Conservation (phyloP, 2,797 vertebrate genomes). For the Mormyrus hasselquistii region DNA sequence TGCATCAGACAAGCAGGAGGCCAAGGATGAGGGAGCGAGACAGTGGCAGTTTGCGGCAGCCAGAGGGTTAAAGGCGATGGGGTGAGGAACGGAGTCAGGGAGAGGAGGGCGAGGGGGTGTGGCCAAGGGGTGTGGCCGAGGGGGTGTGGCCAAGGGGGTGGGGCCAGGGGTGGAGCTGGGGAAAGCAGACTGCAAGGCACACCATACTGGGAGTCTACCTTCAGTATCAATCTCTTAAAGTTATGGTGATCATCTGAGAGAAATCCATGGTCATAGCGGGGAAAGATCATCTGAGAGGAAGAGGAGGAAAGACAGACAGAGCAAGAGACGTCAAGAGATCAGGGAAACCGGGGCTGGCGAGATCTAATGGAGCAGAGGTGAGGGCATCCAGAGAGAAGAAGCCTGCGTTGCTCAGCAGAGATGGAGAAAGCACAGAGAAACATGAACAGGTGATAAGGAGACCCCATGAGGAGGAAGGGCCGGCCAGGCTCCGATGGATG, state of each 20-base stretch:
- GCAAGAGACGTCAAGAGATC: constrained; percentile 7
- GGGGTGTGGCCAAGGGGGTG: not conserved
- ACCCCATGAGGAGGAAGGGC: not conserved
- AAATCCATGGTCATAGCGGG: constrained; percentile 74
- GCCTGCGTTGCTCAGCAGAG: not conserved
- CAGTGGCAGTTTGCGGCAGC: not conserved
- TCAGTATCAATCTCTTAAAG: constrained; percentile 74
- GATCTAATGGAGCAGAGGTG: not conserved
- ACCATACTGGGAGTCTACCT: constrained; percentile 65
- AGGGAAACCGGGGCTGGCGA: not conserved
- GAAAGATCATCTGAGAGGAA: constrained; percentile 77
- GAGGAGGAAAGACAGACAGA: constrained; percentile 36
- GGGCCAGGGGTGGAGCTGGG: not conserved
- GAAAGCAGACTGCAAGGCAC: not conserved
- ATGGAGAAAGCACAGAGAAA: constrained; percentile 6
- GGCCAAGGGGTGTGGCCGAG: not conserved
- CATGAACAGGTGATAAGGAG: not conserved
- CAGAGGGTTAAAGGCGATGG: constrained; percentile 15
- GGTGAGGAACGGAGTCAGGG: constrained; percentile 13
- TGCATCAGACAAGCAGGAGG: not conserved
- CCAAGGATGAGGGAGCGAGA: constrained; percentile 1
- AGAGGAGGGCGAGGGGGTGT: not conserved
- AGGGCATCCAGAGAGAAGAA: not conserved
- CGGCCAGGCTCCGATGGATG: constrained; percentile 20
- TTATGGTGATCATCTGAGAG: constrained; percentile 68